Evolutionary conservation across 2,888 invertebrate species (phyloP).

Genomic region (Erannis defoliaria): DNA sequence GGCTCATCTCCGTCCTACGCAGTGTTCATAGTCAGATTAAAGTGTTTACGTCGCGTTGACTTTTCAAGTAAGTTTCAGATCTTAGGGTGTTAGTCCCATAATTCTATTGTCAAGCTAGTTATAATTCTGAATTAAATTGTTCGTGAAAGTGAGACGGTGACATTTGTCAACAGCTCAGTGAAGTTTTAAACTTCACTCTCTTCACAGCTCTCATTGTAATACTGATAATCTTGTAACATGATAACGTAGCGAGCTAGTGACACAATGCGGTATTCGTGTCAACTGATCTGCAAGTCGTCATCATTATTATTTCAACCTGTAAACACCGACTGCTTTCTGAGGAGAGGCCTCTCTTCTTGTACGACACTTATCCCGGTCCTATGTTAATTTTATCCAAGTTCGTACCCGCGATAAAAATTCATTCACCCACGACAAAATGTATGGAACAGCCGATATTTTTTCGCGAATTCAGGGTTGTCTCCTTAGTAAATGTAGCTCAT

Average conservation of each 20-base stretch:
- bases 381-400: no score
- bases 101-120: constrained; percentile 26
- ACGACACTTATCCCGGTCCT: no score
- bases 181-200: constrained; percentile 5
- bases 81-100: constrained; percentile 18
- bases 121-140: constrained; percentile 29
- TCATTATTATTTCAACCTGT: no score
- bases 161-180: constrained; percentile 12
- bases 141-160: constrained; percentile 13
- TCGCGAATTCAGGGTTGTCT: no score
- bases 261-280: neutral
- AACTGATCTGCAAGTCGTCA: no score
- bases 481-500: no score
- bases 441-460: no score
- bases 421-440: no score
- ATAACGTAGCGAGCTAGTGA: neutral
- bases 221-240: constrained; percentile 3
- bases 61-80: constrained; percentile 21
- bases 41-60: constrained; percentile 21
- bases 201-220: no score
- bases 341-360: no score
- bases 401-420: no score
- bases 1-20: constrained; percentile 8
- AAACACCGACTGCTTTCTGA: no score
- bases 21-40: constrained; percentile 18